Evolutionary conservation across 1,140 invertebrate species (phyloP).

Genomic region (Tribolium castaneum): DNA sequence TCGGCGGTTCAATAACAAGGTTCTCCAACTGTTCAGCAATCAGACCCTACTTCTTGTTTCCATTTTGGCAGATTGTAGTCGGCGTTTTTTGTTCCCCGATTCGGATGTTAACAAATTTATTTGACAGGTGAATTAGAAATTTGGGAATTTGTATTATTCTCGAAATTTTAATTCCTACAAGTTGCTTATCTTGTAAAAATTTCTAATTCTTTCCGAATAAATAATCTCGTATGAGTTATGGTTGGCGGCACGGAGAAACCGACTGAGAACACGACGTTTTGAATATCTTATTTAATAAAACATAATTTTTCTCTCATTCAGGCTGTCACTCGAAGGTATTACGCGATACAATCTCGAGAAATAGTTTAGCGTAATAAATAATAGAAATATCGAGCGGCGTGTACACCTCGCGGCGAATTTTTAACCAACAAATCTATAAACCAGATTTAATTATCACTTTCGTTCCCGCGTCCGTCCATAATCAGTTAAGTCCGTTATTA

Average conservation of each 20-base stretch:
- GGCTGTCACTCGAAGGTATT: constrained; percentile 16
- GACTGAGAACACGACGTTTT: neutral
- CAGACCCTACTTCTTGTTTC: no score
- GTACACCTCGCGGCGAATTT: neutral
- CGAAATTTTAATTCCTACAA: neutral
- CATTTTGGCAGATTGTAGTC: no score
- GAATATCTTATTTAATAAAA: constrained; percentile 30
- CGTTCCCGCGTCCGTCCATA: neutral
- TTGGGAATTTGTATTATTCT: neutral
- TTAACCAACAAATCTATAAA: constrained; percentile 13
- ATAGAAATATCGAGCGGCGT: neutral
- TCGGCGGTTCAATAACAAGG: neutral
- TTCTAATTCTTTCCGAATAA: neutral
- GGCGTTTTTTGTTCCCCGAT: no score
- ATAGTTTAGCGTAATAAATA: constrained; percentile 2
- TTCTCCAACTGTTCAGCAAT: no score
- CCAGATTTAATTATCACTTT: constrained; percentile 22
- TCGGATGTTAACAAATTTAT: neutral
- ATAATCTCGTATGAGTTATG: neutral
- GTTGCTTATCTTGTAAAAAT: neutral
- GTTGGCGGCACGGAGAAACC: neutral
- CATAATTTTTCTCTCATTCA: constrained; percentile 16
- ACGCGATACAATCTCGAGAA: neutral
- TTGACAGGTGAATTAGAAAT: neutral
- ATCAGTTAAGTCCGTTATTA: constrained; percentile 21